phyloP scores from a whole-genome alignment of 2,888 invertebrate genomes.

The Dynastes hyllus region DNA sequence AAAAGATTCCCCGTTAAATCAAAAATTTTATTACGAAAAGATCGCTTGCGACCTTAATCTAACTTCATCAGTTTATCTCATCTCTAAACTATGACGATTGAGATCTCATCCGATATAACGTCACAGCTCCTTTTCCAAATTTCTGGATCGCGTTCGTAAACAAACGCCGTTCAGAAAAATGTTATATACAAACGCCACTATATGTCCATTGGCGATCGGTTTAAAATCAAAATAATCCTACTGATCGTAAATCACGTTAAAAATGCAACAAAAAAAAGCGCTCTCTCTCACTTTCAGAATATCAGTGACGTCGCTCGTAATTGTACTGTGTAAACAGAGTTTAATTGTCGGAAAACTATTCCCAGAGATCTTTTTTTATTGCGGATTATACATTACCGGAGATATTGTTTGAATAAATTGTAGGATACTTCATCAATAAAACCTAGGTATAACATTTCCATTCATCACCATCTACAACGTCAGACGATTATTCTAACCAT shows the following conservation, averaged over 20 bases:
- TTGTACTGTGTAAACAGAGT: neutral
- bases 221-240: constrained; percentile 23
- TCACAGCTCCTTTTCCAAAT: neutral
- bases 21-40: too few species aligned
- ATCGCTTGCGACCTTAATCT: too few species aligned
- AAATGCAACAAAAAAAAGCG: constrained; percentile 20
- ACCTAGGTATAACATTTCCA: too few species aligned
- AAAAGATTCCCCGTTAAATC: too few species aligned
- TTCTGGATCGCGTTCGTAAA: constrained; percentile 8
- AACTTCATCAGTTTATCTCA: neutral
- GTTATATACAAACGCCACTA: constrained; percentile 8
- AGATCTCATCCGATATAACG: neutral
- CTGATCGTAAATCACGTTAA: constrained; percentile 5
- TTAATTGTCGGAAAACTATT: too few species aligned
- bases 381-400: too few species aligned
- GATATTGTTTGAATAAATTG: too few species aligned
- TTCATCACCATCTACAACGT: too few species aligned
- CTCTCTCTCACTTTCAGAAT: neutral
- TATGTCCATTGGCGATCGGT: constrained; percentile 13
- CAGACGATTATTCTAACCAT: too few species aligned
- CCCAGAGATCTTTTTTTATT: too few species aligned
- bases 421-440: too few species aligned
- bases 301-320: neutral
- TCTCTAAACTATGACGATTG: constrained; percentile 13
- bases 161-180: neutral